Evolutionary conservation across 2,797 vertebrate species (phyloP), one percentile per base, ranked within the genome.

Genomic region (Lemur catta): DNA sequence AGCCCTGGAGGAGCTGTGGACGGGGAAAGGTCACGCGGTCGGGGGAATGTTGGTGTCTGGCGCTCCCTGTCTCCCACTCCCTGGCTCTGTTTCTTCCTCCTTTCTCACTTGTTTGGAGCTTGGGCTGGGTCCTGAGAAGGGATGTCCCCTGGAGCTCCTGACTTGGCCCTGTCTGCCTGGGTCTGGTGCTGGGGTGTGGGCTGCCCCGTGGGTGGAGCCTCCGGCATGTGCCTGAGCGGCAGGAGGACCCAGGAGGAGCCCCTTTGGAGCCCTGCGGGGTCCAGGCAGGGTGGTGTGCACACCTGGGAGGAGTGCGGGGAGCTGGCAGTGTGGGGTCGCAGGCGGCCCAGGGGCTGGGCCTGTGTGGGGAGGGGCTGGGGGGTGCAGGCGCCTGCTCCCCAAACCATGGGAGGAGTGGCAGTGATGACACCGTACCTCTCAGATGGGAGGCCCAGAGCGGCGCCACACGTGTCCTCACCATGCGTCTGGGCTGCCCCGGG

Each of bases 1-100:
- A 96, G 96, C 84, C 48, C 96, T 55, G 55, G 17, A 96, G 96
- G 91, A 94, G n/a, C 35, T 41, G 75, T 24, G 63, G 84, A 79
- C 55, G 3, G 89, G 84, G 79, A 91, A 93, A 94, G 94, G 94
- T 94, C 94, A 41, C 8, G 4, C 72, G 79, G 35, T 93, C 89
- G 80, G 78, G 43, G 93, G 59, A 80, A 59, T 26, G 41, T 9
- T 59, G 50, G 79, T 35, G 69, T 91, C 87, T 93, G 92, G 63
- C 52, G 55, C 26, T 10, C 33, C 57, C 55, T 33, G 52, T 46
- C 50, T 71, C 35, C 38, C 1, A 1, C 3, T 6, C 41, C 24
- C 30, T 22, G 79, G 41, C 75, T 81, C 28, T 13, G 75, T 38
- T 30, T 30, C 50, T 20, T 71, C 92, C 46, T 28, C 52, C 13